Evolutionary conservation across 2,113 vertebrate genomes (phyloP), one percentile per base, ranked within the genome.

Genomic region (Triplophysa dalaica): DNA sequence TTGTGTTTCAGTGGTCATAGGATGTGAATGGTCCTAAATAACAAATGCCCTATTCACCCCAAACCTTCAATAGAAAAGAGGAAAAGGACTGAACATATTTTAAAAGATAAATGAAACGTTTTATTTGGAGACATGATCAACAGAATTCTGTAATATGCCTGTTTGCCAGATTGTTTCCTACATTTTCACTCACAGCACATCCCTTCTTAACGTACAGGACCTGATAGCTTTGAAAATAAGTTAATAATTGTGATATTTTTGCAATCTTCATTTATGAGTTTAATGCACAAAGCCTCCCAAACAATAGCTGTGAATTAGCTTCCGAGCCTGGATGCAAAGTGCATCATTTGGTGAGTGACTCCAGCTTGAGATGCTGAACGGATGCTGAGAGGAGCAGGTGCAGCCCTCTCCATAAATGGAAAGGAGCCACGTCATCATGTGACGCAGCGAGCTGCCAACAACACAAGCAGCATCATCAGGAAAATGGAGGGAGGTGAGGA

Each of bases 401-500:
- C 86, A 87, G 88, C 87, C 75, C 82, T 77, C 84, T 88, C 89
- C 83, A 83, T 85, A 70, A 82, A 82, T 85, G 68, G 89, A 86
- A 81, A 83, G 54, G 45, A 61, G 2, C 80, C 82, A 82, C 87
- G 87, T 92, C 89, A 90, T 81, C 89, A 90, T 81, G 81, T 92
- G 91, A 85, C 24, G 86, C 88, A 88, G 83, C 58, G 64, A 24
- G 83, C 1, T 80, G 89, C 86, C 89, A 91, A 92, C 90, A 94
- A 91, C 90, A 92, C 87, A 90, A 74, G 87, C 89, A 87, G 88
- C 90, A 89, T 90, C 85, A 83, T 78, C 83, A 87, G 88, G 85
- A 91, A 92, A 89, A 94, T 92, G 91, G 92, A 89, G 90, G 90
- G 88, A 89, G 87, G 83, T 84, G 89, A 86, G 83, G 83, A 54